Evolutionary conservation across 2,888 invertebrate species (phyloP).

Genomic region (Machimus rusticus): DNA sequence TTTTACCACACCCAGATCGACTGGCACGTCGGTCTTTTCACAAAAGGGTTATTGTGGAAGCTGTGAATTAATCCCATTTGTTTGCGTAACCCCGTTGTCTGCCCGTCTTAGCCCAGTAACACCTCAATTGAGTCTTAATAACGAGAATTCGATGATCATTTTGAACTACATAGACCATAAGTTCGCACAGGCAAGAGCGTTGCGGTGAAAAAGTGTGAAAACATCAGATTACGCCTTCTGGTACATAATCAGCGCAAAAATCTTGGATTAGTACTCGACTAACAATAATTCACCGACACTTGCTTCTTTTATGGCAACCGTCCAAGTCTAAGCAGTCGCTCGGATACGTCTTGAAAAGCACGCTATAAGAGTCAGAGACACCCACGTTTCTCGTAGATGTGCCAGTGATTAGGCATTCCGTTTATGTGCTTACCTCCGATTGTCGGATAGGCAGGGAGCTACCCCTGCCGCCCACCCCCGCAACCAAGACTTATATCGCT

Average conservation of each 20-base stretch:
- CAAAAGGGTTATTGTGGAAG: background rate
- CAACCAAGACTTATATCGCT: background rate
- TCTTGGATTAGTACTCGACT: background rate
- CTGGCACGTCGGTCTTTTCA: background rate
- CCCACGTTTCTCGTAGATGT: constrained; percentile 9
- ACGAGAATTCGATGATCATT: background rate
- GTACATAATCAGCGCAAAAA: background rate
- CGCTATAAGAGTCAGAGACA: background rate
- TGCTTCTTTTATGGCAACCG: background rate
- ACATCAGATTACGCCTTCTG: constrained; percentile 20
- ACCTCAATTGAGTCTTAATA: background rate
- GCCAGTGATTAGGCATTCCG: constrained; percentile 13
- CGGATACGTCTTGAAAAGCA: background rate
- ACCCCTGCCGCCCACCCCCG: background rate
- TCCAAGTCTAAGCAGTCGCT: background rate
- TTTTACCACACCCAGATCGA: background rate
- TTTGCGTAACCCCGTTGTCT: background rate
- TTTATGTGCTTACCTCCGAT: background rate
- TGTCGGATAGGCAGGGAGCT: background rate
- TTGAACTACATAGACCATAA: background rate
- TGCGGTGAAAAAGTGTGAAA: background rate
- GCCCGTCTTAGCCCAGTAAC: background rate
- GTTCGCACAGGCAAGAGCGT: background rate
- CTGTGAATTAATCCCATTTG: background rate
- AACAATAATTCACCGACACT: constrained; percentile 6